Conservation (phyloP, 1,140 invertebrate species). For the Lethocerus indicus region DNA sequence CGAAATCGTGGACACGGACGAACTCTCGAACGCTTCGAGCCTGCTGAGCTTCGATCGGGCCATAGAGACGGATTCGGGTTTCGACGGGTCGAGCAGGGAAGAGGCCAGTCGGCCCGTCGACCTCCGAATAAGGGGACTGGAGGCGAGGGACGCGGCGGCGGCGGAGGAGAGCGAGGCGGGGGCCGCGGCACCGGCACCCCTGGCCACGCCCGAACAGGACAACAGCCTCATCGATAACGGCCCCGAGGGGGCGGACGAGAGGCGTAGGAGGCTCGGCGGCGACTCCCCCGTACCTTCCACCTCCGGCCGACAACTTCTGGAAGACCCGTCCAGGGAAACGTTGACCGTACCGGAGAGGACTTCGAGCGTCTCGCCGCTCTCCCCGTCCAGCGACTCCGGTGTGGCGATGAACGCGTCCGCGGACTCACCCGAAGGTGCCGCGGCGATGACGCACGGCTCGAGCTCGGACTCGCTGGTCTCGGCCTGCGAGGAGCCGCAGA, state of each 20-base stretch:
- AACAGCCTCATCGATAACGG: slow-evolving; percentile 13
- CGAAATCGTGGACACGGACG: slow-evolving; percentile 61
- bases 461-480: slow-evolving; percentile 11
- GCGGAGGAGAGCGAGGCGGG: background rate
- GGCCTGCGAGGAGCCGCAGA: slow-evolving; percentile 8
- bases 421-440: background rate
- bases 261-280: too few species aligned
- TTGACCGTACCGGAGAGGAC: background rate
- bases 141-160: too few species aligned
- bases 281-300: slow-evolving; percentile 1
- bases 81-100: background rate
- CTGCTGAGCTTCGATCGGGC: slow-evolving; percentile 11
- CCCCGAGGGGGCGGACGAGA: background rate
- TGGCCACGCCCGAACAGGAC: slow-evolving; percentile 42
- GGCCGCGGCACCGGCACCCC: slow-evolving; percentile 26
- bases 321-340: background rate
- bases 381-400: slow-evolving; percentile 7
- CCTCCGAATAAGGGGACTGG: slow-evolving; percentile 4
- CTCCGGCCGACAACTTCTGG: background rate
- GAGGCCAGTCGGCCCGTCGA: slow-evolving; percentile 7
- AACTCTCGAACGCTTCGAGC: slow-evolving; percentile 23
- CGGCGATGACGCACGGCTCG: slow-evolving; percentile 5
- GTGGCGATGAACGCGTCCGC: background rate
- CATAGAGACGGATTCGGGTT: slow-evolving; percentile 5
- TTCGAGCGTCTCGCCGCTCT: background rate